Conservation (phyloP, 2,888 invertebrate genomes). For the Diplazon laetatorius region DNA sequence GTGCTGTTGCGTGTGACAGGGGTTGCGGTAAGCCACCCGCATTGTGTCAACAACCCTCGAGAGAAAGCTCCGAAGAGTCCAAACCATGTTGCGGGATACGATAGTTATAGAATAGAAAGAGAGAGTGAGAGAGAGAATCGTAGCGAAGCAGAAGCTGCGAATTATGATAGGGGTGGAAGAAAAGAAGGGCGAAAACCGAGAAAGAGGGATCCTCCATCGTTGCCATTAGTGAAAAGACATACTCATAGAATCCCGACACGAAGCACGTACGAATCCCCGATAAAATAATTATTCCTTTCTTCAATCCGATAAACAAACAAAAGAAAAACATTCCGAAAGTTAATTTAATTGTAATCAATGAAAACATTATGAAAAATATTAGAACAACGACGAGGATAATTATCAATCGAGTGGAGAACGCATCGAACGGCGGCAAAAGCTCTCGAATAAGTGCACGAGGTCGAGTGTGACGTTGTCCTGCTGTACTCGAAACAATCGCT, state of each 20-base stretch:
- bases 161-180: constrained; percentile 80
- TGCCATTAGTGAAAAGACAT: constrained; percentile 56
- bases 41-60: constrained; percentile 79
- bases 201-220: constrained; percentile 50
- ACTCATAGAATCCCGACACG: constrained; percentile 32
- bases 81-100: constrained; percentile 8
- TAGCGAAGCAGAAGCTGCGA: constrained; percentile 79
- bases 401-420: too few relatives aligned
- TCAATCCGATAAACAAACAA: background rate
- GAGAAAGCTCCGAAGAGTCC: constrained; percentile 38
- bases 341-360: too few relatives aligned
- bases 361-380: too few relatives aligned
- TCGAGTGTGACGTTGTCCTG: background rate
- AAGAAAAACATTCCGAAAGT: too few relatives aligned
- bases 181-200: constrained; percentile 44
- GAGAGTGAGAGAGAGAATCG: constrained; percentile 46
- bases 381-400: too few relatives aligned
- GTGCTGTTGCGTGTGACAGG: constrained; percentile 56
- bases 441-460: background rate
- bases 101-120: constrained; percentile 20
- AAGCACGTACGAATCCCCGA: constrained; percentile 69
- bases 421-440: background rate
- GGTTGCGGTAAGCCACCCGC: constrained; percentile 79
- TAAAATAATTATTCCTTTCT: constrained; percentile 68
- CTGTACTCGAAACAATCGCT: background rate